These are phyloP conservation scores for Lates calcarifer DNA, from an alignment of 2,113 vertebrate species.

Conservation along the genomic window DNA sequence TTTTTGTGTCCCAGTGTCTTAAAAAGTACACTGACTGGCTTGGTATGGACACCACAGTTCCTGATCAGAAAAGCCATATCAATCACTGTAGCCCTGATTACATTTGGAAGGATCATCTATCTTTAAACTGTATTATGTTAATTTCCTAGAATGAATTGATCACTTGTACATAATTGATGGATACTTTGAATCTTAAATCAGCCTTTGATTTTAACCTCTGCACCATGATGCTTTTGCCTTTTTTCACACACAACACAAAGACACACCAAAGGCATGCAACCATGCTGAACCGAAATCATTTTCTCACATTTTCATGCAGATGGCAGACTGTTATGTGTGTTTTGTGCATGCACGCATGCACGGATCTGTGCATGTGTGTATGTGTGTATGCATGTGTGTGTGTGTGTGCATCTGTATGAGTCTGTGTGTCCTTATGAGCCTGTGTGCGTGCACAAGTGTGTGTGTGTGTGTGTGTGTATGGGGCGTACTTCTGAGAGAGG, in stretches of 20 bases:
- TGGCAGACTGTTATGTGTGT: slow-evolving; percentile 20
- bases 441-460: slow-evolving; percentile 27
- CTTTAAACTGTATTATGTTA: neutral
- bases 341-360: neutral
- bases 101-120: neutral
- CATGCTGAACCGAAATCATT: slow-evolving; percentile 43
- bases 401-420: neutral
- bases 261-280: slow-evolving; percentile 48
- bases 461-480: slow-evolving; percentile 44
- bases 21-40: neutral
- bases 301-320: slow-evolving; percentile 62
- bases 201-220: slow-evolving; percentile 52
- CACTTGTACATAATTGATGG: neutral
- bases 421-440: neutral
- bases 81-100: neutral
- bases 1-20: neutral
- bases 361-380: neutral
- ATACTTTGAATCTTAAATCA: slow-evolving; percentile 26
- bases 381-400: slow-evolving; percentile 31
- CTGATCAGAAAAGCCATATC: neutral
- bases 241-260: slow-evolving; percentile 51
- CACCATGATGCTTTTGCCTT: neutral
- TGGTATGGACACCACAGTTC: neutral
- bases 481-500: slow-evolving; percentile 57
- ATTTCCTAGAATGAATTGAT: neutral